These are phyloP conservation scores for Thunnus thynnus DNA, from an alignment of 2,113 vertebrate species.

Conservation along the genomic window DNA sequence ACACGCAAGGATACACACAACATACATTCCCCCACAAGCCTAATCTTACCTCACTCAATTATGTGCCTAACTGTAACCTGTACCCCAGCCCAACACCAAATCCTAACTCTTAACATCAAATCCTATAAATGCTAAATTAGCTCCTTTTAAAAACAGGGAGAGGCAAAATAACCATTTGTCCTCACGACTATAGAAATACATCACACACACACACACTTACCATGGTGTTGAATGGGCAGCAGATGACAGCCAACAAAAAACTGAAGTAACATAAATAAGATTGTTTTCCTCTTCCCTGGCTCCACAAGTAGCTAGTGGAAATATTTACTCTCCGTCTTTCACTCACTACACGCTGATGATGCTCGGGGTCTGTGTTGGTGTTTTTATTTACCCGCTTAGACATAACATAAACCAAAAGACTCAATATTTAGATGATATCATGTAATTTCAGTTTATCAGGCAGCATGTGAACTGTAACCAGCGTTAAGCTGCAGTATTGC, in stretches of 20 bases:
- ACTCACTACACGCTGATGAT: conserved; percentile 34
- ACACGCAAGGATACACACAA: not conserved
- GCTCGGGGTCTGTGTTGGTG: conserved; percentile 54
- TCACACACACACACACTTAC: not conserved
- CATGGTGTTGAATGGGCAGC: conserved; percentile 28
- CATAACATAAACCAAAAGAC: conserved; percentile 43
- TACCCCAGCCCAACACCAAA: not conserved
- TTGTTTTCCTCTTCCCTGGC: conserved; percentile 47
- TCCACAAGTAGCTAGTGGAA: conserved; percentile 72
- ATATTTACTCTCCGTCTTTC: conserved; percentile 68
- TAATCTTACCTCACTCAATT: not conserved
- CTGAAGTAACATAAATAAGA: conserved; percentile 44
- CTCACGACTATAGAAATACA: conserved; percentile 4
- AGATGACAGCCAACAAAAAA: conserved; percentile 51
- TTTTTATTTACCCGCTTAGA: conserved; percentile 68
- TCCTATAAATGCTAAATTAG: conserved; percentile 7
- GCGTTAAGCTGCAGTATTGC: conserved; percentile 22
- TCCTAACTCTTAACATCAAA: not conserved
- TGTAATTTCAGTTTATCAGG: conserved; percentile 43
- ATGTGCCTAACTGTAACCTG: not conserved
- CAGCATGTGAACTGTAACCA: conserved; percentile 39
- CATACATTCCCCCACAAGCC: not conserved
- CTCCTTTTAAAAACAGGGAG: not conserved
- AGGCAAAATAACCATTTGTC: not conserved
- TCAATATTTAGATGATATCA: conserved; percentile 42